A percentile compares a stretch with the other conserved stretches of the same genome.
phyloP scores from a whole-genome alignment of 2,113 vertebrate genomes.

The Vulpes lagopus region DNA sequence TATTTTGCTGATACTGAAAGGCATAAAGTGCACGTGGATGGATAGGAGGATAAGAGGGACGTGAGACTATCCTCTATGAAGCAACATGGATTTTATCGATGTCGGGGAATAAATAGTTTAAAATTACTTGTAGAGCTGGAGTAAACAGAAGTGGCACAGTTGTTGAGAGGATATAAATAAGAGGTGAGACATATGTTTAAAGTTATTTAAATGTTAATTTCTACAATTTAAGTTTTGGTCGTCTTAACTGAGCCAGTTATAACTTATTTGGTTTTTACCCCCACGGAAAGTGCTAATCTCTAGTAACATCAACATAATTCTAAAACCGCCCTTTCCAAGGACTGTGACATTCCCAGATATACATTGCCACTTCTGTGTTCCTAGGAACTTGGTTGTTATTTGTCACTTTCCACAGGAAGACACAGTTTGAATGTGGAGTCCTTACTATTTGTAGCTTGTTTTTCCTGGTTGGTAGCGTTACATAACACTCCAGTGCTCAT shows the following conservation, averaged over 20 bases:
- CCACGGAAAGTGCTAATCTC: not conserved
- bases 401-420: conserved; percentile 47
- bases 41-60: not conserved
- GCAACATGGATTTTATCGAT: not conserved
- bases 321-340: conserved; percentile 34
- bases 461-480: not conserved
- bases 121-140: not conserved
- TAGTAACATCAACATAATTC: not conserved
- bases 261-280: conserved; percentile 55
- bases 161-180: not conserved
- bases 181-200: not conserved
- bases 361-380: not conserved
- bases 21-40: not conserved
- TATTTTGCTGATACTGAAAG: not conserved
- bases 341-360: not conserved
- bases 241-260: not conserved
- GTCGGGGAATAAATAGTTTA: not conserved
- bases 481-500: not conserved
- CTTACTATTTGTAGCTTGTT: conserved; percentile 5
- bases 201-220: conserved; percentile 59
- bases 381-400: conserved; percentile 7
- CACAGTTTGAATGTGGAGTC: conserved; percentile 46
- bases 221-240: not conserved
- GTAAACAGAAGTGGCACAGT: not conserved
- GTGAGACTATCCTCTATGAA: not conserved